Evolutionary conservation across 1,140 invertebrate species (phyloP).

Genomic region (Phymastichus coffea): DNA sequence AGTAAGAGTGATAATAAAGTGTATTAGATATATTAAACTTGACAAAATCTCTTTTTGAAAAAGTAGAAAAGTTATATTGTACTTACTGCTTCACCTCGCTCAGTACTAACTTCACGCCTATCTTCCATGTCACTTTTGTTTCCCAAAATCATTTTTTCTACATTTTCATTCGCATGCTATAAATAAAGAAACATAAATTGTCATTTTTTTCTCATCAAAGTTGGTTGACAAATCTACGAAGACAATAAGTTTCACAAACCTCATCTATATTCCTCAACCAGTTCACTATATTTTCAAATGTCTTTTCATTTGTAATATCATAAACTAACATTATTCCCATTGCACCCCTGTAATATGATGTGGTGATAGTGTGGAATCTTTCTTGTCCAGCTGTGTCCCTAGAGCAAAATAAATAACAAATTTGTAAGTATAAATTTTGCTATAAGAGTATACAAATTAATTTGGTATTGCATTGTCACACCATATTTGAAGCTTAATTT

Average conservation of each 20-base stretch:
- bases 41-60: too few relatives aligned
- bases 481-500: conserved; percentile 99
- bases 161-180: conserved; percentile 98
- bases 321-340: conserved; percentile 99
- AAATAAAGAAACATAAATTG: conserved; percentile 16
- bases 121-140: conserved; percentile 99
- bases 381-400: conserved; percentile 95
- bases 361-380: conserved; percentile 96
- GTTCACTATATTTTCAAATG: conserved; percentile 98
- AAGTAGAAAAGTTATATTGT: not conserved
- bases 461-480: conserved; percentile 52
- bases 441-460: conserved; percentile 1
- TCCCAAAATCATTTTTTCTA: conserved; percentile 99
- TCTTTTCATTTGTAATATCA: conserved; percentile 97
- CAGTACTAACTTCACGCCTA: conserved; percentile 88
- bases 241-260: conserved; percentile 46
- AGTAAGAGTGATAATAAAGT: too few relatives aligned
- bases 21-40: too few relatives aligned
- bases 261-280: conserved; percentile 98
- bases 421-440: too few relatives aligned
- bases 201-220: not conserved
- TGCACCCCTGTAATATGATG: conserved; percentile 94
- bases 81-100: conserved; percentile 83
- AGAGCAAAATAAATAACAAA: conserved; percentile 33
- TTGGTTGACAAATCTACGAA: not conserved